Evolutionary conservation across 2,888 invertebrate species (phyloP).

Genomic region (Lochmaea crataegi): DNA sequence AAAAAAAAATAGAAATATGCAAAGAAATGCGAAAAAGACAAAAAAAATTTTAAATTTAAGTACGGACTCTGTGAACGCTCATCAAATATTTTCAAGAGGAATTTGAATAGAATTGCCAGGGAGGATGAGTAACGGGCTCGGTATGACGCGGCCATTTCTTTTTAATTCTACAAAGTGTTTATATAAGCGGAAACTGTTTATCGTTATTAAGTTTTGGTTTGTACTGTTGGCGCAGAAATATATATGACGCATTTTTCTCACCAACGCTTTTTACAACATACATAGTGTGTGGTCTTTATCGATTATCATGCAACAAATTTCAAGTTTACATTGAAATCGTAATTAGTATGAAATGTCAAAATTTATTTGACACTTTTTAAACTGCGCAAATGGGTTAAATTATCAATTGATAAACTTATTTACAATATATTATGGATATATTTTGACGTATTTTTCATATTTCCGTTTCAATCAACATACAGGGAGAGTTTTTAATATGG

Average conservation of each 20-base stretch:
- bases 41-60: conserved; percentile 52
- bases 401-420: too few relatives aligned
- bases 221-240: too few relatives aligned
- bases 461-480: not conserved
- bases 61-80: conserved; percentile 37
- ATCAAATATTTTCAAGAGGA: conserved; percentile 35
- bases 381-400: too few relatives aligned
- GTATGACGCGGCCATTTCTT: conserved; percentile 12
- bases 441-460: too few relatives aligned
- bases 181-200: conserved; percentile 24
- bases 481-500: not conserved
- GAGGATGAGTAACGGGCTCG: conserved; percentile 18
- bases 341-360: too few relatives aligned
- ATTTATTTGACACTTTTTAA: too few relatives aligned
- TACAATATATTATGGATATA: too few relatives aligned
- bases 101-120: not conserved
- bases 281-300: too few relatives aligned
- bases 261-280: too few relatives aligned
- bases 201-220: conserved; percentile 11
- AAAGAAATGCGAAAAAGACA: conserved; percentile 45
- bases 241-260: too few relatives aligned
- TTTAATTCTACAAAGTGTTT: conserved; percentile 28
- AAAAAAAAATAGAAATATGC: conserved; percentile 31
- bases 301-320: too few relatives aligned
- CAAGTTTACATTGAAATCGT: too few relatives aligned